These are phyloP conservation scores for Argyra leucocephala DNA, from an alignment of 2,888 invertebrate species.

Conservation along the genomic window DNA sequence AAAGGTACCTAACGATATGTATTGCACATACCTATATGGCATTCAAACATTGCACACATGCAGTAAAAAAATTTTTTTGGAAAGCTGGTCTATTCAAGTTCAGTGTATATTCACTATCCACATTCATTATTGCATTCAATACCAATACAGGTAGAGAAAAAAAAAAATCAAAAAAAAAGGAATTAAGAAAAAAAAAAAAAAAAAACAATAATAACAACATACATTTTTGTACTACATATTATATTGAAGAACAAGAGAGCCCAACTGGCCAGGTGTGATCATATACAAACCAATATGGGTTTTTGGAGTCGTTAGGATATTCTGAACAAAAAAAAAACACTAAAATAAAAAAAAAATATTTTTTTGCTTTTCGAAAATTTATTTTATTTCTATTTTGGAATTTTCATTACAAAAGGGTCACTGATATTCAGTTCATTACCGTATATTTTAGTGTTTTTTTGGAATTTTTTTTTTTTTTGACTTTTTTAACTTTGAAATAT, in stretches of 20 bases:
- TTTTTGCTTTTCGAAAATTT: too few relatives aligned
- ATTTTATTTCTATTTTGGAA: too few relatives aligned
- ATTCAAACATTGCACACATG: conserved; percentile 2
- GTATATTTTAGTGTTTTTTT: too few relatives aligned
- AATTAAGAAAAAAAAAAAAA: background rate
- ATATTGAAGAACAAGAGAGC: background rate
- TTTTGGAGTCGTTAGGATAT: background rate
- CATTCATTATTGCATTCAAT: background rate
- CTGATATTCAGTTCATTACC: too few relatives aligned
- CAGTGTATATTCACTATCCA: background rate
- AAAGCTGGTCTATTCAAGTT: background rate
- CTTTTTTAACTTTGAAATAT: too few relatives aligned
- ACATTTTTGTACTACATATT: background rate
- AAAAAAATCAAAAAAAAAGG: background rate
- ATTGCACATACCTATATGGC: too few relatives aligned
- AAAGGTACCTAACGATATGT: too few relatives aligned
- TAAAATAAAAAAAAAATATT: background rate
- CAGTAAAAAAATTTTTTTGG: background rate
- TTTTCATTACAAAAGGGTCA: too few relatives aligned
- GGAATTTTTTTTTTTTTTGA: too few relatives aligned
- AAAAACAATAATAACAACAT: background rate
- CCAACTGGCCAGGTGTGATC: background rate
- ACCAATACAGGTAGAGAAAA: background rate
- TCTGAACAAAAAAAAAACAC: background rate
- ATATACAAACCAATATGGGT: background rate